Evolutionary conservation across 2,888 invertebrate genomes (phyloP).

Genomic region (Pandemis heparana): DNA sequence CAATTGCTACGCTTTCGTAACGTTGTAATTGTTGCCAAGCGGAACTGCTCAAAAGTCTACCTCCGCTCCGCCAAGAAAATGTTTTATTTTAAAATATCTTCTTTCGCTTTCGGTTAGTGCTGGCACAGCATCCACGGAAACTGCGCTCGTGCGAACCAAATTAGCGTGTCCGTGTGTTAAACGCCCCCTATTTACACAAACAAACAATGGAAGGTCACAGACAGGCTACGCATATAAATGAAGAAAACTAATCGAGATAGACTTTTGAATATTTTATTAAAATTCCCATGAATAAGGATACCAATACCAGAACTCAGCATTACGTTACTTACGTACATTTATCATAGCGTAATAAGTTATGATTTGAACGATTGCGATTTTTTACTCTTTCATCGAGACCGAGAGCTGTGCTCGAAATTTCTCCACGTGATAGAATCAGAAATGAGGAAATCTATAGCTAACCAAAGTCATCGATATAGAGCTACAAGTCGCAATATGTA

Average conservation of each 20-base stretch:
- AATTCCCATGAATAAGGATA: slow-evolving; percentile 9
- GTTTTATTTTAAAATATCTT: slow-evolving; percentile 62
- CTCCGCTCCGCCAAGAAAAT: slow-evolving; percentile 55
- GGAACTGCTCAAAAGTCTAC: slow-evolving; percentile 53
- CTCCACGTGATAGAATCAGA: background rate
- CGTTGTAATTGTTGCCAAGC: slow-evolving; percentile 58
- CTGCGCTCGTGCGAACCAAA: slow-evolving; percentile 67
- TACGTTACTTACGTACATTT: background rate
- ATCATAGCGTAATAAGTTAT: background rate
- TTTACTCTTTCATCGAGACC: background rate
- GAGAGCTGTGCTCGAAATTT: background rate
- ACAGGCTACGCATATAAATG: slow-evolving; percentile 69
- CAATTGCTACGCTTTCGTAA: slow-evolving; percentile 56
- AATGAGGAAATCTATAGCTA: slow-evolving; percentile 15
- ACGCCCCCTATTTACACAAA: slow-evolving; percentile 74
- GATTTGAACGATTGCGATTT: background rate
- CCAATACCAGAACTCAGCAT: background rate
- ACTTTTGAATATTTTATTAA: slow-evolving; percentile 8
- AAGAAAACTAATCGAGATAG: slow-evolving; percentile 51
- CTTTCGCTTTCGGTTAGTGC: slow-evolving; percentile 73
- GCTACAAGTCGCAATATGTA: background rate
- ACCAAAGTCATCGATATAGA: background rate
- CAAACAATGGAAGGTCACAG: slow-evolving; percentile 80
- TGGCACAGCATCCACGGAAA: slow-evolving; percentile 68
- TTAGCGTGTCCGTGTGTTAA: slow-evolving; percentile 77